phyloP scores from a whole-genome alignment of 2,113 vertebrate species.

The Caretta caretta region DNA sequence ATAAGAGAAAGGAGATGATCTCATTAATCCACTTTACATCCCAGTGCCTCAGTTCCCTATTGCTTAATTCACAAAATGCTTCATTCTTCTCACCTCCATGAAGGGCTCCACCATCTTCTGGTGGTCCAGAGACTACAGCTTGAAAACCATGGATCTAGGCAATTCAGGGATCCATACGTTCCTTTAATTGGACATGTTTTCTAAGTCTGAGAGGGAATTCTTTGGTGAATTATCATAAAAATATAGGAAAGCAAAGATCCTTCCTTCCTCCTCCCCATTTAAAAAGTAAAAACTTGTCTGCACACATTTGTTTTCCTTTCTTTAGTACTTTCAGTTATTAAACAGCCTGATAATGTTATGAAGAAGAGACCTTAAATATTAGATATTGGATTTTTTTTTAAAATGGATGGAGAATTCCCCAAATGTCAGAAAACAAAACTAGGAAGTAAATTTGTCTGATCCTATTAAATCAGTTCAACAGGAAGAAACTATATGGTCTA shows the following conservation, averaged over 20 bases:
- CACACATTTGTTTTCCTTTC: not conserved
- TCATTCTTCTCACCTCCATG: not conserved
- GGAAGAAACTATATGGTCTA: slow-evolving; percentile 4
- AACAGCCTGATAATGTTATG: not conserved
- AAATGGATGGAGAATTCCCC: not conserved
- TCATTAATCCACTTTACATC: not conserved
- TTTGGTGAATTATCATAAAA: not conserved
- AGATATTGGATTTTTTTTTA: not conserved
- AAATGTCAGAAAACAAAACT: not conserved
- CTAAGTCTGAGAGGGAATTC: not conserved
- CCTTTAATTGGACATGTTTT: not conserved
- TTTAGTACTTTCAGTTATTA: not conserved
- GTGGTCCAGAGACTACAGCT: not conserved
- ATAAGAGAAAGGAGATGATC: not conserved
- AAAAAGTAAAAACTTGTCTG: not conserved
- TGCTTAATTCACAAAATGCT: not conserved
- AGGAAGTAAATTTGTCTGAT: not conserved
- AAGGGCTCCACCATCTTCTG: not conserved
- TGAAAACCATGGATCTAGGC: not conserved
- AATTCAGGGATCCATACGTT: accelerated
- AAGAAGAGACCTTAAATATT: not conserved
- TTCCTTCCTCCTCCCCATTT: not conserved
- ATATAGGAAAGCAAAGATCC: not conserved
- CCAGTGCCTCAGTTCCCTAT: not conserved
- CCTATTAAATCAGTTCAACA: not conserved